Conservation (phyloP, 2,113 vertebrate species). For the Cebidichthys violaceus region DNA sequence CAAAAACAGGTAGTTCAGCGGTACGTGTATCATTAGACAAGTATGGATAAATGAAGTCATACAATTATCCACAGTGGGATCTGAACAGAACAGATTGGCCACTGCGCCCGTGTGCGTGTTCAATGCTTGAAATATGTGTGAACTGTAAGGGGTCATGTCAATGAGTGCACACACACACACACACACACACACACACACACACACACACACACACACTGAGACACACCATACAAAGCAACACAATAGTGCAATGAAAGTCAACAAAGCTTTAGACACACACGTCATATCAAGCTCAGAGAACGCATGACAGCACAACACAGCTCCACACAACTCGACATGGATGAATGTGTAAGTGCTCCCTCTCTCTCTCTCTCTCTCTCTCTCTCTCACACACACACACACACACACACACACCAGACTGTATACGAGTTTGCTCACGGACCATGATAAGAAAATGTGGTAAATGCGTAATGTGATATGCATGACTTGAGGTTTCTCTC, state of each 20-base stretch:
- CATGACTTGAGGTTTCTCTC: conserved; percentile 85
- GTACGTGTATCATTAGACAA: conserved; percentile 11
- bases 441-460: conserved; percentile 85
- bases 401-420: conserved; percentile 78
- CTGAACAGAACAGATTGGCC: neutral
- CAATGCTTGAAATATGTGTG: neutral
- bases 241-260: conserved; percentile 30
- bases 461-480: conserved; percentile 85
- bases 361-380: conserved; percentile 5
- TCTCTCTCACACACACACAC: conserved; percentile 41
- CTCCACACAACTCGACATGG: conserved; percentile 59
- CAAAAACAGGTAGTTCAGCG: conserved; percentile 40
- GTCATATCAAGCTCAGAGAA: conserved; percentile 55
- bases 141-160: conserved; percentile 28
- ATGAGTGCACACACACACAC: conserved; percentile 2
- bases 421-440: conserved; percentile 78
- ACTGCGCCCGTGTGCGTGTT: neutral
- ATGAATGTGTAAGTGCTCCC: conserved; percentile 64
- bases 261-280: conserved; percentile 46
- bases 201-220: conserved; percentile 9
- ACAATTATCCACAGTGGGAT: conserved; percentile 2
- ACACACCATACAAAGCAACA: conserved; percentile 25
- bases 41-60: conserved; percentile 1
- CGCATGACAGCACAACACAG: conserved; percentile 62
- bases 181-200: conserved; percentile 20